These are phyloP conservation scores for Gonatopus flavifemur DNA, from an alignment of 1,140 invertebrate genomes.

Conservation along the genomic window DNA sequence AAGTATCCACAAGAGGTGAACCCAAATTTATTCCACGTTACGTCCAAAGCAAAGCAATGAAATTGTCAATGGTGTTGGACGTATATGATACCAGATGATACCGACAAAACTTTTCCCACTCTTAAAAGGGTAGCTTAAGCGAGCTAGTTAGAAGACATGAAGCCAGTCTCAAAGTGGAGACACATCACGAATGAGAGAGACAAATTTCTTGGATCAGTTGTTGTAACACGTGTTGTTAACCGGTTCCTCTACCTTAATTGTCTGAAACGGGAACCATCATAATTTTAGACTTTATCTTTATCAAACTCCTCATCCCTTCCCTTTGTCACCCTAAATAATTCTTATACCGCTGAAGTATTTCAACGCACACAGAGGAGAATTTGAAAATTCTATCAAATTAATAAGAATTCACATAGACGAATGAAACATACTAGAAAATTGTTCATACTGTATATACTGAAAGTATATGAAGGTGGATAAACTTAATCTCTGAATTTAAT, in stretches of 20 bases:
- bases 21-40: no score
- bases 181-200: constrained; percentile 37
- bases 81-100: constrained; percentile 17
- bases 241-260: constrained; percentile 49
- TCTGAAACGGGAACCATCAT: constrained; percentile 42
- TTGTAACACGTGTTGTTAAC: constrained; percentile 49
- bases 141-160: constrained; percentile 42
- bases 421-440: no score
- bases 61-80: constrained; percentile 1
- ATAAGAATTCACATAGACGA: no score
- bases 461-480: no score
- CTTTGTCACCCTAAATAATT: no score
- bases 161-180: constrained; percentile 36
- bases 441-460: no score
- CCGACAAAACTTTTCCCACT: constrained; percentile 29
- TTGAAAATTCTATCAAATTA: no score
- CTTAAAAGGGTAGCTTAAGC: constrained; percentile 41
- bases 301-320: neutral
- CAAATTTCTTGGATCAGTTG: no score
- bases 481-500: no score
- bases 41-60: no score
- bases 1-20: constrained; percentile 14
- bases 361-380: no score
- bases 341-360: no score
- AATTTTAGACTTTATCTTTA: constrained; percentile 42